Evolutionary conservation across 2,113 vertebrate species (phyloP).

Genomic region (Notarius quadriscutis): DNA sequence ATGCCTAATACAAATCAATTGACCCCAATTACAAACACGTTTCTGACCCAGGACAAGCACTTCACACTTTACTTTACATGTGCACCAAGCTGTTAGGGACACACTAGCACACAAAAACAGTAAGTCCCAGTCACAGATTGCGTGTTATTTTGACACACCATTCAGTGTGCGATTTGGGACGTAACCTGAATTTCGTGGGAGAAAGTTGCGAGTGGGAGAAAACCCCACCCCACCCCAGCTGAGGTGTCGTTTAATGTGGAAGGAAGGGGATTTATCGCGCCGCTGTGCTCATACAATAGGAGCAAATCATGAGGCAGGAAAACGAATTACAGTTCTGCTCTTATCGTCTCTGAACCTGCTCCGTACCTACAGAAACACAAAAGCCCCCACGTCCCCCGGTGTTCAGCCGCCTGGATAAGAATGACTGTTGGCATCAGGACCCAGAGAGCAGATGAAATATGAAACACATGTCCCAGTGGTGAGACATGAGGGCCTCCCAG

Average conservation of each 20-base stretch:
- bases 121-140: neutral
- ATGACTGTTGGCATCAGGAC: slow-evolving; percentile 56
- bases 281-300: slow-evolving; percentile 43
- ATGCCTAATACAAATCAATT: slow-evolving; percentile 6
- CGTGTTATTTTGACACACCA: neutral
- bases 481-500: slow-evolving; percentile 42
- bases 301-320: slow-evolving; percentile 39
- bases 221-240: no score
- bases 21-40: slow-evolving; percentile 35
- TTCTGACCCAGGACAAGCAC: slow-evolving; percentile 24
- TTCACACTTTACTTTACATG: neutral
- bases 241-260: slow-evolving; percentile 47
- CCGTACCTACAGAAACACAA: slow-evolving; percentile 45
- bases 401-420: slow-evolving; percentile 50
- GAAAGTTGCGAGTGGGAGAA: slow-evolving; percentile 21
- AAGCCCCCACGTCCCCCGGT: slow-evolving; percentile 34
- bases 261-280: slow-evolving; percentile 39
- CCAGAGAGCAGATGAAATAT: slow-evolving; percentile 55
- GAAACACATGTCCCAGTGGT: slow-evolving; percentile 48
- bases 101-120: neutral
- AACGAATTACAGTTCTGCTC: slow-evolving; percentile 46
- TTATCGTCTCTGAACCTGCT: slow-evolving; percentile 50
- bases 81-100: no score
- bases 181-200: slow-evolving; percentile 31
- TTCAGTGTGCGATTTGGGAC: slow-evolving; percentile 11